A percentile compares a stretch with the other conserved stretches of the same genome.
Conservation (phyloP, 2,888 invertebrate species). For the Hecatera dysodea region DNA sequence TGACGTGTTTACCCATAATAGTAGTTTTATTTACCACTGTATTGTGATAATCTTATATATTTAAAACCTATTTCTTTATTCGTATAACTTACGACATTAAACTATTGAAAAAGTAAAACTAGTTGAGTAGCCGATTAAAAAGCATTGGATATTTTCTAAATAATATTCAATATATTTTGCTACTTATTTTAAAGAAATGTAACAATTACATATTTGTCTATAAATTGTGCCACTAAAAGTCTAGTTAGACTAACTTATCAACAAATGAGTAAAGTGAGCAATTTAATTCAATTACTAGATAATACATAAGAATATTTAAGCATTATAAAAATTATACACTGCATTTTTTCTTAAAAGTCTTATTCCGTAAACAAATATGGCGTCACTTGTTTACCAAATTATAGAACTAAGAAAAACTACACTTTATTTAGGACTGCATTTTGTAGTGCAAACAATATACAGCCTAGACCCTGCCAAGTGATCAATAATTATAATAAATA, state of each 20-base stretch:
- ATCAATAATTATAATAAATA: neutral
- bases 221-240: conserved; percentile 1
- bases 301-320: neutral
- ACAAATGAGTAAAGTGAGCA: conserved; percentile 12
- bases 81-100: neutral
- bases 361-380: neutral
- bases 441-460: conserved; percentile 10
- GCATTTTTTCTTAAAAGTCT: neutral
- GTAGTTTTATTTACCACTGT: neutral
- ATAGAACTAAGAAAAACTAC: neutral
- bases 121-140: neutral
- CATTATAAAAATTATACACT: neutral
- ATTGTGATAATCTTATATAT: neutral
- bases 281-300: conserved; percentile 6
- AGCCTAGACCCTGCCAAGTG: conserved; percentile 8
- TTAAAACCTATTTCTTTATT: neutral
- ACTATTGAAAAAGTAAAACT: neutral
- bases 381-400: neutral
- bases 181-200: conserved; percentile 17
- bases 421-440: neutral
- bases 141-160: neutral
- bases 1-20: conserved; percentile 2
- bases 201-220: neutral
- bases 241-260: neutral
- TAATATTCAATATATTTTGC: conserved; percentile 7